A percentile compares a stretch with the other conserved stretches of the same genome.
Evolutionary conservation across 2,113 vertebrate species (phyloP).

Genomic region (Periophthalmus modestus): DNA sequence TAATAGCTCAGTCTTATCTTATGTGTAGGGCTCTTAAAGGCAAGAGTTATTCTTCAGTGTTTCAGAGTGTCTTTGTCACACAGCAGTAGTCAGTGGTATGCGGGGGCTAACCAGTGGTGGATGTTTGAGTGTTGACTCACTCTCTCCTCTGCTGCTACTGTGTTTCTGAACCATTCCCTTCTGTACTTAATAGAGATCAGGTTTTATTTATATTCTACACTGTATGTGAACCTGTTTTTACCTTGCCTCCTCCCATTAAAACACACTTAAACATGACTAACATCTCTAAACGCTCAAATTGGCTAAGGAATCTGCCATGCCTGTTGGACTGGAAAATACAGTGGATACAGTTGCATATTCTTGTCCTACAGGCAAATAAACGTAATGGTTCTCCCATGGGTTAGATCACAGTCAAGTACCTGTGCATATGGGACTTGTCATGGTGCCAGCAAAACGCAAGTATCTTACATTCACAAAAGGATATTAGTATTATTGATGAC

Average conservation of each 20-base stretch:
- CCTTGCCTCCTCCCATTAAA: background rate
- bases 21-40: conserved; percentile 19
- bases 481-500: background rate
- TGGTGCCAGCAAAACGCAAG: background rate
- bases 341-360: background rate
- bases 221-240: background rate
- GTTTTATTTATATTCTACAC: conserved; percentile 1
- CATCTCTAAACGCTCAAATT: conserved; percentile 2
- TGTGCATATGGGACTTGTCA: background rate
- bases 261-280: background rate
- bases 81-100: conserved; percentile 34
- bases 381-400: background rate
- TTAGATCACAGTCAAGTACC: background rate
- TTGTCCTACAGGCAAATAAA: conserved; percentile 14
- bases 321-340: conserved; percentile 8
- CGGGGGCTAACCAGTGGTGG: conserved; percentile 37
- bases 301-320: background rate
- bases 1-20: conserved; percentile 38
- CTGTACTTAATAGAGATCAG: background rate
- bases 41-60: conserved; percentile 4
- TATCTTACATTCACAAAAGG: background rate
- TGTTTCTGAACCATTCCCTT: conserved; percentile 7
- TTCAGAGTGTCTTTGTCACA: conserved; percentile 14
- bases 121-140: conserved; percentile 52
- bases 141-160: conserved; percentile 17